These are phyloP conservation scores for Brachystomella parvula DNA, from an alignment of 1,140 invertebrate genomes.

Conservation along the genomic window DNA sequence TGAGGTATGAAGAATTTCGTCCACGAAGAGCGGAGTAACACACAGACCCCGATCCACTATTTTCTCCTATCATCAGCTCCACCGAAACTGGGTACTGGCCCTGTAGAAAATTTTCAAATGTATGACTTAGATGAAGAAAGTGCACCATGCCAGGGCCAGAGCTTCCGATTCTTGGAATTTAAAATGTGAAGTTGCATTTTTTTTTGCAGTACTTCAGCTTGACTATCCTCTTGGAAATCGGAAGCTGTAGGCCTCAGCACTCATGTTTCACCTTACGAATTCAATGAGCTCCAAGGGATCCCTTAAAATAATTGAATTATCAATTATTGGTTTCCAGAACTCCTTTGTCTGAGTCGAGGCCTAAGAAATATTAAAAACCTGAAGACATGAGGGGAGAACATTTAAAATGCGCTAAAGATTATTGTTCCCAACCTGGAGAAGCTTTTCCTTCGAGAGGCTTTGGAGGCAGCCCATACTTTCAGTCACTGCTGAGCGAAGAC, in stretches of 20 bases:
- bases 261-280: not conserved
- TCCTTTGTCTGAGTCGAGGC: not conserved
- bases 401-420: not conserved
- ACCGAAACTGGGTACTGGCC: not conserved
- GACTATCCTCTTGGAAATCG: no score
- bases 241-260: not conserved
- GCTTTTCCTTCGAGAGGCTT: not conserved
- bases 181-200: conserved; percentile 2
- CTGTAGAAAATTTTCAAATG: conserved; percentile 4
- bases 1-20: not conserved
- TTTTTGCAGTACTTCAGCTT: no score
- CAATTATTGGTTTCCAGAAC: not conserved
- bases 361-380: not conserved
- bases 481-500: not conserved
- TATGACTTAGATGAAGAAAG: no score
- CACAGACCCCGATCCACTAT: not conserved
- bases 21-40: not conserved
- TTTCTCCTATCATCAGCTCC: not conserved
- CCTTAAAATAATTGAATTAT: not conserved
- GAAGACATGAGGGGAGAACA: not conserved
- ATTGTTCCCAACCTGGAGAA: not conserved
- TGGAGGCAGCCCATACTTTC: conserved; percentile 11
- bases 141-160: no score
- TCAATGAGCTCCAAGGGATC: not conserved
- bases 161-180: no score